phyloP scores from a whole-genome alignment of 64 coral and sea anemone species.

The Trachythela sp. region DNA sequence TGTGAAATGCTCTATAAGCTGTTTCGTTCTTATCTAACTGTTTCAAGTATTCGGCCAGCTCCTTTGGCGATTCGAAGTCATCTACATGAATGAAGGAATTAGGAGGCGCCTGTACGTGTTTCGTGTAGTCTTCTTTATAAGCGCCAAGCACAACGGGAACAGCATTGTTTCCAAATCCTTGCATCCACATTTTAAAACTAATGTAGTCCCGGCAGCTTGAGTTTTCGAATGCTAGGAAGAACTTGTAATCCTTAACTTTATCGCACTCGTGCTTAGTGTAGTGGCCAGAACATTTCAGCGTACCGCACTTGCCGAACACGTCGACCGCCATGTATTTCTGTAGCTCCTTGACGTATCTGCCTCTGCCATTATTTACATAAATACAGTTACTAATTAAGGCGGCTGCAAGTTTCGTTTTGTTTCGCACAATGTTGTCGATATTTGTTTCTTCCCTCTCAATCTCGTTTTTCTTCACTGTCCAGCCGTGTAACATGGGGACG shows the following conservation, averaged over 20 bases:
- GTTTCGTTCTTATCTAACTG: slow-evolving; percentile 19
- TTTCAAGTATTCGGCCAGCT: slow-evolving; percentile 34
- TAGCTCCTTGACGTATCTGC: not conserved
- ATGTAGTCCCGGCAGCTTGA: slow-evolving; percentile 41
- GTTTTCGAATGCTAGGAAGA: slow-evolving; percentile 43
- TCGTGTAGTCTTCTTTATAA: too few relatives aligned
- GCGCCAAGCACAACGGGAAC: too few relatives aligned
- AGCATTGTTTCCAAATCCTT: too few relatives aligned
- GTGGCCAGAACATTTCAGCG: not conserved
- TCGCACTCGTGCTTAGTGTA: not conserved
- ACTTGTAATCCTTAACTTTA: not conserved
- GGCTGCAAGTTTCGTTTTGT: slow-evolving; percentile 37
- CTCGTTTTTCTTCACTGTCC: slow-evolving; percentile 8
- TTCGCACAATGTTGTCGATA: not conserved
- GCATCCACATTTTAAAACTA: not conserved
- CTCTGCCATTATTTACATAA: not conserved
- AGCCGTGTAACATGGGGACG: slow-evolving; percentile 21
- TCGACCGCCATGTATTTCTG: slow-evolving; percentile 40
- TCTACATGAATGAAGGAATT: slow-evolving; percentile 33
- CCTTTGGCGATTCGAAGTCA: slow-evolving; percentile 21
- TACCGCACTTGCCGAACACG: slow-evolving; percentile 21
- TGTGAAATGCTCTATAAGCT: too few relatives aligned
- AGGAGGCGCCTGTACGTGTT: not conserved
- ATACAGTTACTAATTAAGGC: slow-evolving; percentile 16
- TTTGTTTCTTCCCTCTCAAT: not conserved